Conservation (phyloP, 1,140 invertebrate genomes). For the Laupala kohalensis region DNA sequence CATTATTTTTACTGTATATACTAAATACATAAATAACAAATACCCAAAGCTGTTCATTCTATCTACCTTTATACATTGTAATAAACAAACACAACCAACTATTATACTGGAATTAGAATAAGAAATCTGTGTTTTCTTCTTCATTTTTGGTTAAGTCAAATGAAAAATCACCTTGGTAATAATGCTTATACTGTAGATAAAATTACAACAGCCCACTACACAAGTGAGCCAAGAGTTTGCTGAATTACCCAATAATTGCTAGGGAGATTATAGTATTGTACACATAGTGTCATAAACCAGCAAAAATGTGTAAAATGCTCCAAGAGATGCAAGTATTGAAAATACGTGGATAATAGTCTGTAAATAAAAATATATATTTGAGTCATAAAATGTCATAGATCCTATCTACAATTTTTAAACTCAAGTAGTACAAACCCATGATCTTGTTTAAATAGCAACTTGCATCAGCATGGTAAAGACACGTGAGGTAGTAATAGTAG, state of each 20-base stretch:
- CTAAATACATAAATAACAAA: too few relatives aligned
- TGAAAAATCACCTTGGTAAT: slow-evolving; percentile 84
- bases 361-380: slow-evolving; percentile 28
- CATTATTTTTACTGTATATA: too few relatives aligned
- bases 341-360: slow-evolving; percentile 78
- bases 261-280: slow-evolving; percentile 62
- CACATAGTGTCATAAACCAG: slow-evolving; percentile 68
- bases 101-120: too few relatives aligned
- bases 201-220: slow-evolving; percentile 69
- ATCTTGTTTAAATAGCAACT: slow-evolving; percentile 75
- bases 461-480: slow-evolving; percentile 74
- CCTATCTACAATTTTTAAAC: too few relatives aligned
- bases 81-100: too few relatives aligned
- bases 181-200: slow-evolving; percentile 64
- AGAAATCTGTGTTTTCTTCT: too few relatives aligned
- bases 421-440: slow-evolving; percentile 58
- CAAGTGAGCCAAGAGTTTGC: slow-evolving; percentile 52
- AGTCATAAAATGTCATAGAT: too few relatives aligned
- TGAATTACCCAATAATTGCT: slow-evolving; percentile 74
- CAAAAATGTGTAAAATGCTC: slow-evolving; percentile 71
- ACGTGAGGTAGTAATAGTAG: slow-evolving; percentile 67
- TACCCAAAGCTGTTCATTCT: too few relatives aligned
- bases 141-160: too few relatives aligned
- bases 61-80: too few relatives aligned
- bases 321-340: slow-evolving; percentile 62